Conservation (phyloP, 2,888 invertebrate species). For the Leucoptera coffeella region DNA sequence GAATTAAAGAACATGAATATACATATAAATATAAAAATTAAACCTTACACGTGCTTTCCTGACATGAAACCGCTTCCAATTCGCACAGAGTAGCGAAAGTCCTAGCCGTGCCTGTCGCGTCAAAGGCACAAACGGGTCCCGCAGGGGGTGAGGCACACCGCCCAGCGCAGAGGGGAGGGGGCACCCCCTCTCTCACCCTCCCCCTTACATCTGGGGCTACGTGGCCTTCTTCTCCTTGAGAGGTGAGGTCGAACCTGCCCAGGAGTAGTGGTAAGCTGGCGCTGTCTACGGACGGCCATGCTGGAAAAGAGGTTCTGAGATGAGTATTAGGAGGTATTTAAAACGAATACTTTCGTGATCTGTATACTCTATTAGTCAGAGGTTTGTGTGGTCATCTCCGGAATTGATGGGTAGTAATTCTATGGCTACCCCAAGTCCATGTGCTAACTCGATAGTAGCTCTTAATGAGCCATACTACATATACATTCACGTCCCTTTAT, state of each 20-base stretch:
- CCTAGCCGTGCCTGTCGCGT: constrained; percentile 47
- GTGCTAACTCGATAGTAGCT: too few species aligned
- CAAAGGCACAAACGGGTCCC: constrained; percentile 54
- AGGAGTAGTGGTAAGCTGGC: constrained; percentile 26
- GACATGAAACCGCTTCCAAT: constrained; percentile 49
- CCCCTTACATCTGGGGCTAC: constrained; percentile 16
- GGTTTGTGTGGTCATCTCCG: too few species aligned
- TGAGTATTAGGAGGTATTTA: constrained; percentile 9
- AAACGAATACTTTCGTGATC: too few species aligned
- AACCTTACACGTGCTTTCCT: constrained; percentile 50
- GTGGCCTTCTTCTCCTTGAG: constrained; percentile 10
- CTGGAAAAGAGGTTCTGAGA: constrained; percentile 21
- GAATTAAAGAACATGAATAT: too few species aligned
- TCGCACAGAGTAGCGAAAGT: constrained; percentile 55
- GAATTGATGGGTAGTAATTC: too few species aligned
- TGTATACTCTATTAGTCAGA: neutral
- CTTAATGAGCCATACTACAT: too few species aligned
- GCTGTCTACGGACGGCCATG: constrained; percentile 21
- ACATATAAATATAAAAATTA: too few species aligned
- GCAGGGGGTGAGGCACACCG: constrained; percentile 28
- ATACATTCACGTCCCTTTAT: too few species aligned
- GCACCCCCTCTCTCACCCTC: constrained; percentile 31
- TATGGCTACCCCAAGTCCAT: too few species aligned
- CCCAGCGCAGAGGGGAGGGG: constrained; percentile 35
- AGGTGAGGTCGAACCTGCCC: constrained; percentile 11